Evolutionary conservation across 2,888 invertebrate genomes (phyloP), one percentile per base, ranked within the genome.

Genomic region (Spodoptera exigua): DNA sequence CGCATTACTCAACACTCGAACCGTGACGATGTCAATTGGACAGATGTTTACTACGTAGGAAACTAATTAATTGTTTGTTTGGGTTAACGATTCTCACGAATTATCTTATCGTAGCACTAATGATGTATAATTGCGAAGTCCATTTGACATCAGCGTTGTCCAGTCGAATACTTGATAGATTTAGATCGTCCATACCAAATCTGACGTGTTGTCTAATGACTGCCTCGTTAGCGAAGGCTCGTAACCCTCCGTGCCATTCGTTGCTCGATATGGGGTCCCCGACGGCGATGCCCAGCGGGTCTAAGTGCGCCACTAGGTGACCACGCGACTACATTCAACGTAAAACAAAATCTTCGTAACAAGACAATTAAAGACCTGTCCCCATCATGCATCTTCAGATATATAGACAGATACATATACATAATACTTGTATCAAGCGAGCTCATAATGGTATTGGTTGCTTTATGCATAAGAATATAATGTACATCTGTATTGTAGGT

Each of bases 231-330:
- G 93, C 94, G 88, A 94, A 94, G 82, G 92, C 94, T 65, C 93
- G 89, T 79, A 94, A 89, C 68, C 93, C 93, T 78, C 93, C 92
- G 78, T 92, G 92, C 92, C 93, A 92, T 82, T 93, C 91, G 82
- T 89, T 87, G 84, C 91, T 91, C 74, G 92, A 91, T 61, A 88
- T 89, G 81, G 95, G 95, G 89, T 96, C 96, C 80, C 96, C 96
- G 90, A 96, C 96, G 90, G 96, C 95, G 92, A 99, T 98, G 94
- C 97, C 98, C 93, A 99, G 95, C 69, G 99, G 99, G 94, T 99
- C 99, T 94, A 99, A 95, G 87, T 97, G 97, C 84, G 98, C 97
- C 87, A 98, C 97, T 93, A 98, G 96, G 95, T 99, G 98, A 88
- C 98, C 99, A 89, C 98, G 97, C 80, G 98, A 97, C 98, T 98